Conservation (phyloP, 2,888 invertebrate species). For the Cheilosia variabilis region DNA sequence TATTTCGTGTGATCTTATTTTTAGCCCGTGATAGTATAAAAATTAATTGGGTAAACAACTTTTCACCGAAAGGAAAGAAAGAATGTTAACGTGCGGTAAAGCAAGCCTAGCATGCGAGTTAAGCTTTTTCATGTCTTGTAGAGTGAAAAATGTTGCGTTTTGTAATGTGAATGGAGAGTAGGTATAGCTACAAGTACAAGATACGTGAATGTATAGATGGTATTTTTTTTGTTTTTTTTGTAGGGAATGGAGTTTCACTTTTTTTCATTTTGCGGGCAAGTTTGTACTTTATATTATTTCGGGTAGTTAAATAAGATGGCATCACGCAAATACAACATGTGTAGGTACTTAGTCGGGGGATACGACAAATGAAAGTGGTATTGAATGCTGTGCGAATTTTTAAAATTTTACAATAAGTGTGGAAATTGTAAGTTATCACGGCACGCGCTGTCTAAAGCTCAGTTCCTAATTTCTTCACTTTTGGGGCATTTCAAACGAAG, state of each 20-base stretch:
- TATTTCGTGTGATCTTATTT: slow-evolving; percentile 56
- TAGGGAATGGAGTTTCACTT: slow-evolving; percentile 61
- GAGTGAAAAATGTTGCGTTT: slow-evolving; percentile 15
- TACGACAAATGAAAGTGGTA: slow-evolving; percentile 69
- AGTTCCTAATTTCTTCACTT: no score
- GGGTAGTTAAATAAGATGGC: slow-evolving; percentile 69
- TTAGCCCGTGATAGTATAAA: slow-evolving; percentile 40
- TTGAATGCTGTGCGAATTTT: slow-evolving; percentile 31
- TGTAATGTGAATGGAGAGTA: slow-evolving; percentile 37
- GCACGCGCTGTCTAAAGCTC: no score
- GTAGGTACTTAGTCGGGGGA: slow-evolving; percentile 11
- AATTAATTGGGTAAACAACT: slow-evolving; percentile 69
- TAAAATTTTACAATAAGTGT: background rate
- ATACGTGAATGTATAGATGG: background rate
- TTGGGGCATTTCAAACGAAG: no score
- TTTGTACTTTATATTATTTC: slow-evolving; percentile 57
- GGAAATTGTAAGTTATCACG: background rate
- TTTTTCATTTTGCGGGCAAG: slow-evolving; percentile 27
- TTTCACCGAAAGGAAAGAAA: slow-evolving; percentile 39
- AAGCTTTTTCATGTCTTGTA: slow-evolving; percentile 9
- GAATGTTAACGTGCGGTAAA: slow-evolving; percentile 1
- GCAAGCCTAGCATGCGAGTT: background rate
- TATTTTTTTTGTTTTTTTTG: slow-evolving; percentile 10
- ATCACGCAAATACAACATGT: slow-evolving; percentile 28
- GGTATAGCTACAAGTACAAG: background rate